Conservation (phyloP, 1,140 invertebrate genomes). For the Amyelois transitella region DNA sequence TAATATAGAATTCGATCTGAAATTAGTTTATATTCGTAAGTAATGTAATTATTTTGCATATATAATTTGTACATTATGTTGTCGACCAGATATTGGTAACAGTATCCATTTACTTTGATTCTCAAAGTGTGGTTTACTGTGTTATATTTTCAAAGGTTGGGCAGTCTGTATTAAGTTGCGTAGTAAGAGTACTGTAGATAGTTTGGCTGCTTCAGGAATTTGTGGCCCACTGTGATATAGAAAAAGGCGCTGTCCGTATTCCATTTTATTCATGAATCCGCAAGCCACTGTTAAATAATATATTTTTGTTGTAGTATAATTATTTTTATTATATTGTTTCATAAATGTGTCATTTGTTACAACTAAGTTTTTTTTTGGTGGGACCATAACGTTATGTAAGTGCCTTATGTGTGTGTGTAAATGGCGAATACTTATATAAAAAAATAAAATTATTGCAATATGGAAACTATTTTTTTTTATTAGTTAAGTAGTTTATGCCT, state of each 20-base stretch:
- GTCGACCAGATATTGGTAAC: slow-evolving; percentile 5
- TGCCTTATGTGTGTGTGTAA: slow-evolving; percentile 60
- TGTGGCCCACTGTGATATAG: neutral
- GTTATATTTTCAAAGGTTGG: neutral
- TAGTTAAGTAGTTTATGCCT: slow-evolving; percentile 13
- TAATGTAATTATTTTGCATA: slow-evolving; percentile 11
- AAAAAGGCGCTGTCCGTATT: neutral
- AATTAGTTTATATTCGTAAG: slow-evolving; percentile 16
- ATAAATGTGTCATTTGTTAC: slow-evolving; percentile 50
- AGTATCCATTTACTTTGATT: slow-evolving; percentile 35
- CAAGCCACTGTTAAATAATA: neutral
- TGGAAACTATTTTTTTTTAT: slow-evolving; percentile 14
- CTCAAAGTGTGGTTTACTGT: slow-evolving; percentile 38
- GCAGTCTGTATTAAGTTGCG: too few species aligned
- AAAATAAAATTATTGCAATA: slow-evolving; percentile 6
- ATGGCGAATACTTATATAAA: slow-evolving; percentile 47
- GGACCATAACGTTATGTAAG: slow-evolving; percentile 66
- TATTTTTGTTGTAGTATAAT: slow-evolving; percentile 8
- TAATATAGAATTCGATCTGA: slow-evolving; percentile 28
- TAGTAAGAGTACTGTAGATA: neutral
- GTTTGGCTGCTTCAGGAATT: neutral
- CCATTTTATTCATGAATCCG: neutral
- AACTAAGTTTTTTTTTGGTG: slow-evolving; percentile 40
- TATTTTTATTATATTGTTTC: slow-evolving; percentile 30
- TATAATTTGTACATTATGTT: slow-evolving; percentile 7